Evolutionary conservation across 2,113 vertebrate species (phyloP).

Genomic region (Pampusana beccarii): DNA sequence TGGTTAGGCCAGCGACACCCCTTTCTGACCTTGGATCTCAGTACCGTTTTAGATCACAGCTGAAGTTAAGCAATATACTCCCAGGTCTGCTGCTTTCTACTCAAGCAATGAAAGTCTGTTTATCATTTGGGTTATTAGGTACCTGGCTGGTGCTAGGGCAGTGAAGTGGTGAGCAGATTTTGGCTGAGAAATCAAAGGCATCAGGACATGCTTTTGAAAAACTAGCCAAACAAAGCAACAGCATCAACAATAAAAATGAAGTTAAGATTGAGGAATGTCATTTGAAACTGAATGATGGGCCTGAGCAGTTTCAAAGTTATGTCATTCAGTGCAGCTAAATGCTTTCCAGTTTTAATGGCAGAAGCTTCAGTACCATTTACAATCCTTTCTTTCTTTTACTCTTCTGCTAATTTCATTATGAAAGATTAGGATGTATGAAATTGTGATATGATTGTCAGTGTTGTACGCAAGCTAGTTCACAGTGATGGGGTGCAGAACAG

Average conservation of each 20-base stretch:
- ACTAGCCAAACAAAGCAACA: not conserved
- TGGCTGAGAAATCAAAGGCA: not conserved
- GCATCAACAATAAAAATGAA: not conserved
- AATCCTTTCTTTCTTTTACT: not conserved
- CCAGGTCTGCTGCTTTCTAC: not conserved
- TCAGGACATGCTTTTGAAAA: not conserved
- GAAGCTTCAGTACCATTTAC: not conserved
- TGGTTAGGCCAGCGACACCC: not conserved
- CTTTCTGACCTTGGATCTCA: not conserved
- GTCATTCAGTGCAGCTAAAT: accelerated
- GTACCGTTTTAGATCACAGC: not conserved
- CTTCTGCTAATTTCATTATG: not conserved
- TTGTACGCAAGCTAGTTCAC: not conserved
- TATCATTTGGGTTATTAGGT: not conserved
- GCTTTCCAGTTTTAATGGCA: not conserved
- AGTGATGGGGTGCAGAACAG: not conserved
- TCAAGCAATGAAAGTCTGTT: not conserved
- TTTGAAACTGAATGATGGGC: not conserved
- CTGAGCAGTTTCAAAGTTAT: not conserved
- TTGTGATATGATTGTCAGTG: not conserved
- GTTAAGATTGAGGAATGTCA: not conserved
- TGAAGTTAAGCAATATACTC: not conserved
- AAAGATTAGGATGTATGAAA: not conserved
- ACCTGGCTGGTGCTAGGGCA: not conserved
- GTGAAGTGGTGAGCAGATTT: not conserved